Evolutionary conservation across 1,140 invertebrate species (phyloP).

Genomic region (Hyposmocoma kahamanoa): DNA sequence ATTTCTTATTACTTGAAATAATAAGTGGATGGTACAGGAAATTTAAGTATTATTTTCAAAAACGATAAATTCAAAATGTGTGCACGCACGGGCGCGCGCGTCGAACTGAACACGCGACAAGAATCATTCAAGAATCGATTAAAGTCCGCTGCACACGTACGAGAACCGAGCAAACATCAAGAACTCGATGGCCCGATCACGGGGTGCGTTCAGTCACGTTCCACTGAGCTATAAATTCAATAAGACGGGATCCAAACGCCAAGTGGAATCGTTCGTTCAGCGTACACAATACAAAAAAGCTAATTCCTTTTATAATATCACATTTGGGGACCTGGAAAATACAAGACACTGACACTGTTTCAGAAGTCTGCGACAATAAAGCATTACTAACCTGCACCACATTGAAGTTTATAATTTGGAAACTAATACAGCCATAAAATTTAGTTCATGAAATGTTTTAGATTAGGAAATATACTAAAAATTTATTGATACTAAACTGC

Average conservation of each 20-base stretch:
- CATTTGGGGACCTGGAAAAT: too few relatives aligned
- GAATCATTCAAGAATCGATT: conserved; percentile 56
- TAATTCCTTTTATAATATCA: conserved; percentile 3
- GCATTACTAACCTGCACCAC: too few relatives aligned
- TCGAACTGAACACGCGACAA: conserved; percentile 24
- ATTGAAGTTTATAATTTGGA: too few relatives aligned
- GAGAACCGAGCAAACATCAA: conserved; percentile 48
- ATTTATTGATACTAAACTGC: too few relatives aligned
- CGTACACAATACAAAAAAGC: conserved; percentile 18
- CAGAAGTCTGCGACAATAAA: too few relatives aligned
- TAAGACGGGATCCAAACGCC: conserved; percentile 47
- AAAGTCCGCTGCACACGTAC: conserved; percentile 47
- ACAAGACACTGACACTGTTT: too few relatives aligned
- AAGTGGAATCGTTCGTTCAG: conserved; percentile 39
- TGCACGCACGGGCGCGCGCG: conserved; percentile 23
- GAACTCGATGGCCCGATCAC: conserved; percentile 36
- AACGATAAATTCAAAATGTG: conserved; percentile 27
- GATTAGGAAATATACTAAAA: too few relatives aligned
- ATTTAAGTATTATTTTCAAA: conserved; percentile 1
- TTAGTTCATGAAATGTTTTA: too few relatives aligned
- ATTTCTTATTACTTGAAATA: too few relatives aligned
- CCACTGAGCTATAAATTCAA: conserved; percentile 50
- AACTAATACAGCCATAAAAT: too few relatives aligned
- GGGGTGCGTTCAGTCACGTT: conserved; percentile 39
- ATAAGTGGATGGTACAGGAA: too few relatives aligned